Percentiles rank a stretch among this genome's conserved stretches.
These are phyloP conservation scores for Siniperca undulata DNA, from an alignment of 2,797 vertebrate species.

Conservation along the genomic window DNA sequence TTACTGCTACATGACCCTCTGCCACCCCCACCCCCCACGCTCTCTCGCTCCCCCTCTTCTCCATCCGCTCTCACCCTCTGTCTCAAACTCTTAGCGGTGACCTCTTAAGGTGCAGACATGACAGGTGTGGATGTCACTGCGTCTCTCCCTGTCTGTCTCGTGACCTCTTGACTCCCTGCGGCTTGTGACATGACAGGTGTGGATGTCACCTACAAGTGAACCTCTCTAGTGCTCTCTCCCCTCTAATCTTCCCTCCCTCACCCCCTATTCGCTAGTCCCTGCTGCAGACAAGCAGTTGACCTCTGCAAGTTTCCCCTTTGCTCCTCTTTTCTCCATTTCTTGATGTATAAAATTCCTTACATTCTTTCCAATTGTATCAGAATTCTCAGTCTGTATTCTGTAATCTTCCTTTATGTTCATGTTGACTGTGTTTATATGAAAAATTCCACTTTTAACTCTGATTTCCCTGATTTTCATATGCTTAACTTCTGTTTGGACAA, in stretches of 20 bases:
- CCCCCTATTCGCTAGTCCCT: constrained; percentile 9
- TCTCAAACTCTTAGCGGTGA: constrained; percentile 66
- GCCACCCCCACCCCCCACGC: constrained; percentile 2
- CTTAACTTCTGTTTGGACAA: too few relatives aligned
- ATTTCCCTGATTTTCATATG: background rate
- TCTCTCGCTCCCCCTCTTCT: constrained; percentile 32
- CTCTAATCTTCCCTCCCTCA: constrained; percentile 46
- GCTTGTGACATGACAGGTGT: constrained; percentile 67
- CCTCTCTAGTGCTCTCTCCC: constrained; percentile 37
- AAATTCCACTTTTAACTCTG: background rate
- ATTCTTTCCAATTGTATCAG: background rate
- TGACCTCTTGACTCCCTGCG: constrained; percentile 61
- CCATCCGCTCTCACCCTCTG: constrained; percentile 50
- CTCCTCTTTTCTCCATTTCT: background rate
- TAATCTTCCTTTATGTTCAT: background rate
- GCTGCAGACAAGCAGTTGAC: constrained; percentile 47
- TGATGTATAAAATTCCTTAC: background rate
- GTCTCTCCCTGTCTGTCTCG: constrained; percentile 35
- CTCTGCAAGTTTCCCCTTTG: constrained; percentile 41
- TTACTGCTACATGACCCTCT: constrained; percentile 58
- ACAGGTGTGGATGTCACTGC: constrained; percentile 67
- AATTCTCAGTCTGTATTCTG: background rate
- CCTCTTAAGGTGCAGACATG: constrained; percentile 69
- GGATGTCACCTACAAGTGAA: constrained; percentile 66
- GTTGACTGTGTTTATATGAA: background rate